Conservation (phyloP, 1,140 invertebrate genomes). For the Drosophila nebulosa region DNA sequence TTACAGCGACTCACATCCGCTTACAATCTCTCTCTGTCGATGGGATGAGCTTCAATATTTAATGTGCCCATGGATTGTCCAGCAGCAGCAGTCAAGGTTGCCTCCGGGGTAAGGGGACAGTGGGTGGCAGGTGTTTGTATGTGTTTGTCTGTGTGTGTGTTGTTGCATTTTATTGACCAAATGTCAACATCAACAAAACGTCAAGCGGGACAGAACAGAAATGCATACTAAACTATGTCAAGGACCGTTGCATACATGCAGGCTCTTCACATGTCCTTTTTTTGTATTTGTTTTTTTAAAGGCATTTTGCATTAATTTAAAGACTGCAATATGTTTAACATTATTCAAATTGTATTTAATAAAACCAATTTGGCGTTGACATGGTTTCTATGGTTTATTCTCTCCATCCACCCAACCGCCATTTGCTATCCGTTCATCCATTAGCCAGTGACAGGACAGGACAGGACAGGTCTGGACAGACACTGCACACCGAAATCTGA, state of each 20-base stretch:
- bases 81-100: constrained; percentile 12
- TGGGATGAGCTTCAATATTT: constrained; percentile 33
- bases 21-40: constrained; percentile 18
- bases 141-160: not conserved
- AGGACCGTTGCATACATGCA: constrained; percentile 12
- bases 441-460: too few species aligned
- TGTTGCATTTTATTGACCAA: constrained; percentile 40
- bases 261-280: constrained; percentile 4
- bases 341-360: constrained; percentile 63
- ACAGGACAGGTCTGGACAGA: constrained; percentile 15
- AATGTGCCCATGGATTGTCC: constrained; percentile 38
- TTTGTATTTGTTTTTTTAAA: too few species aligned
- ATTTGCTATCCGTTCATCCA: constrained; percentile 29
- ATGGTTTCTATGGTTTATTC: too few species aligned
- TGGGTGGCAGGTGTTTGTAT: not conserved
- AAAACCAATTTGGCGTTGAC: constrained; percentile 67
- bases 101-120: not conserved
- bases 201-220: too few species aligned
- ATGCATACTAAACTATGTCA: constrained; percentile 27
- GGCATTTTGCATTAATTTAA: constrained; percentile 42
- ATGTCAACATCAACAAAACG: constrained; percentile 23
- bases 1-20: constrained; percentile 21
- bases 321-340: constrained; percentile 11
- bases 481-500: constrained; percentile 45
- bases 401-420: not conserved